Evolutionary conservation across 2,888 invertebrate genomes (phyloP), one percentile per base, ranked within the genome.

Genomic region (Tetropium fuscum): DNA sequence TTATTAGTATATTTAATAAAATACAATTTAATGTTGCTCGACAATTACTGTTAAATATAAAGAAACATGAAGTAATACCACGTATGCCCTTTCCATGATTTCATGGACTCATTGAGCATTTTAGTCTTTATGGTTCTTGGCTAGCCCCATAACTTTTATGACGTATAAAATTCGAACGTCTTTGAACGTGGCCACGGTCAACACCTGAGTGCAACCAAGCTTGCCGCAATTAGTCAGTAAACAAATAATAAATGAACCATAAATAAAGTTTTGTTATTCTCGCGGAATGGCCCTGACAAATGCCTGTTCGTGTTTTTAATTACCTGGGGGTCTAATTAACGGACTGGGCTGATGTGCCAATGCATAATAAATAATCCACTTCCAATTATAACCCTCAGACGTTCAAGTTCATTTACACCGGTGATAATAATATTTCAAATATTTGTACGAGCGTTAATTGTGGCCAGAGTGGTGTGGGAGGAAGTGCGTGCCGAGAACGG

Each of bases 371-470:
- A 80, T 79, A 77, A 74, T 75, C 75, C 74, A 71, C 77, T 77
- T 79, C 78, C 78, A 80, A 80, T 79, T 80, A 79, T 72, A 74
- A 73, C 76, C 74, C 75, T 74, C 74, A 73, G 76, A 75, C 73
- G 71, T 69, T 69, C 71, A 64, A 74, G 76, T 77, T 77, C 77
- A 76, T 76, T 78, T 78, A 74, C 77, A 76, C 73, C 73, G 76
- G 76, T 78, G 78, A 79, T 79, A 78, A 78, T 79, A 79, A 78
- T 79, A 79, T 78, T 78, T 79, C 76, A 78, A 79, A 79, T 78
- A 79, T 79, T 78, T 78, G 78, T 45, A 43, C 7, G 22, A 34
- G 25, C 20, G 44, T 32, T 54, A 54, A 54, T 54, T 54, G 53
- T 53, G 38, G 36, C 15, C 10, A 19, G 36, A 20, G 15, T 20